Evolutionary conservation across 92 coral and sea anemone genomes (phyloP).

Genomic region (Pocillopora grandis): DNA sequence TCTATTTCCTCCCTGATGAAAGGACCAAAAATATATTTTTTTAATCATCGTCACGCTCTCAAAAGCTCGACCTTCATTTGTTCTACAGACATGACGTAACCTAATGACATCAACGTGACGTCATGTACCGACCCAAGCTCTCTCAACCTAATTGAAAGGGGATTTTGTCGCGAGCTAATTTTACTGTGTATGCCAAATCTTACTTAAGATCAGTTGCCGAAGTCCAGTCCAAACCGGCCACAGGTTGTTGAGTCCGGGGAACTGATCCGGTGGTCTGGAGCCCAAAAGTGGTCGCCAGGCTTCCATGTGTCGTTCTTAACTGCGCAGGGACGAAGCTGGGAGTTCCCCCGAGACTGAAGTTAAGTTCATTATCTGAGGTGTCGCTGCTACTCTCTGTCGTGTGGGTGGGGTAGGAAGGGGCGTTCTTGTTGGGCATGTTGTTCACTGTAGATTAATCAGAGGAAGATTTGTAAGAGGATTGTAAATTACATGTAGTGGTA

Average conservation of each 20-base stretch:
- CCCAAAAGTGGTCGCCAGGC: slow-evolving; percentile 71
- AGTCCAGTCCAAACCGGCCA: slow-evolving; percentile 69
- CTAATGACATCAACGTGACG: neutral
- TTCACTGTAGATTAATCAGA: slow-evolving; percentile 22
- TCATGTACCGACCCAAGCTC: no score
- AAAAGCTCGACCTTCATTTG: no score
- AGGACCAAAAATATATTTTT: no score
- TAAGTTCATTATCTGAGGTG: slow-evolving; percentile 77
- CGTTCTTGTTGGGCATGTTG: slow-evolving; percentile 36
- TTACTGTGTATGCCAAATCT: neutral
- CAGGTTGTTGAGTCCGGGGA: slow-evolving; percentile 70
- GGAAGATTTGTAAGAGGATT: neutral
- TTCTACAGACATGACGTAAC: neutral
- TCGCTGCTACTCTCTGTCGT: slow-evolving; percentile 67
- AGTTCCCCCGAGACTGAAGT: slow-evolving; percentile 78
- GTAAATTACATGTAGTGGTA: neutral
- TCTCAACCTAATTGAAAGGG: no score
- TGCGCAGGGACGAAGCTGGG: slow-evolving; percentile 52
- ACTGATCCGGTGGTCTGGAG: slow-evolving; percentile 68
- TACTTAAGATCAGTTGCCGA: slow-evolving; percentile 36
- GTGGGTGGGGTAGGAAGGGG: slow-evolving; percentile 31
- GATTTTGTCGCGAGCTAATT: neutral
- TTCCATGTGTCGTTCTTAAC: slow-evolving; percentile 61
- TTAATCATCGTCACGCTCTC: no score
- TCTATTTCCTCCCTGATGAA: slow-evolving; percentile 79